Conservation (phyloP, 2,888 invertebrate species). For the Pemphredon lugubris region DNA sequence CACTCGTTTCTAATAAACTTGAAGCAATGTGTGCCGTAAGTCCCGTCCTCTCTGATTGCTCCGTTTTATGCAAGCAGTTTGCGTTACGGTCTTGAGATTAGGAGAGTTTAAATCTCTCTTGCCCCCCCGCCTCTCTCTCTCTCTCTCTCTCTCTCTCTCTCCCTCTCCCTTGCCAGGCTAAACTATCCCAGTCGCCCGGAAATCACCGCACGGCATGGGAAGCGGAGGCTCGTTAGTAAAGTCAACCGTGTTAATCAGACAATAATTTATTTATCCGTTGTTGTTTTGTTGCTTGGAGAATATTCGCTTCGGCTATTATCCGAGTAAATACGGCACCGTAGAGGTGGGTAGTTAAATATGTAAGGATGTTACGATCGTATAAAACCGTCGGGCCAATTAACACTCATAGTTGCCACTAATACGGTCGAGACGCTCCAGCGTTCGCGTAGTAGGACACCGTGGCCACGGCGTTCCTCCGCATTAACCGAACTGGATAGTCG, state of each 20-base stretch:
- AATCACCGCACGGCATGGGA: too few relatives aligned
- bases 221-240: background rate
- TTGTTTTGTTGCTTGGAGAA: too few relatives aligned
- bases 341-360: slow-evolving; percentile 19
- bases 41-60: slow-evolving; percentile 2
- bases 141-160: too few relatives aligned
- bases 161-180: too few relatives aligned
- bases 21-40: too few relatives aligned
- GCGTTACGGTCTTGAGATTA: background rate
- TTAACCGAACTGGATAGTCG: slow-evolving; percentile 27
- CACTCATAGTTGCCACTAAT: slow-evolving; percentile 30
- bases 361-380: slow-evolving; percentile 31
- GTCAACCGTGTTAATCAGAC: background rate
- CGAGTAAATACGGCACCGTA: slow-evolving; percentile 38
- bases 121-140: too few relatives aligned
- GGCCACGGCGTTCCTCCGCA: slow-evolving; percentile 17
- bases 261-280: slow-evolving; percentile 12
- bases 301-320: background rate
- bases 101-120: background rate
- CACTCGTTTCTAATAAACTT: slow-evolving; percentile 38
- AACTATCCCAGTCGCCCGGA: too few relatives aligned
- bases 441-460: slow-evolving; percentile 24
- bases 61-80: slow-evolving; percentile 3
- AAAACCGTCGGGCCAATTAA: slow-evolving; percentile 32
- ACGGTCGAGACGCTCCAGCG: slow-evolving; percentile 38